Conservation (phyloP, 2,113 vertebrate species). For the Takifugu flavidus region DNA sequence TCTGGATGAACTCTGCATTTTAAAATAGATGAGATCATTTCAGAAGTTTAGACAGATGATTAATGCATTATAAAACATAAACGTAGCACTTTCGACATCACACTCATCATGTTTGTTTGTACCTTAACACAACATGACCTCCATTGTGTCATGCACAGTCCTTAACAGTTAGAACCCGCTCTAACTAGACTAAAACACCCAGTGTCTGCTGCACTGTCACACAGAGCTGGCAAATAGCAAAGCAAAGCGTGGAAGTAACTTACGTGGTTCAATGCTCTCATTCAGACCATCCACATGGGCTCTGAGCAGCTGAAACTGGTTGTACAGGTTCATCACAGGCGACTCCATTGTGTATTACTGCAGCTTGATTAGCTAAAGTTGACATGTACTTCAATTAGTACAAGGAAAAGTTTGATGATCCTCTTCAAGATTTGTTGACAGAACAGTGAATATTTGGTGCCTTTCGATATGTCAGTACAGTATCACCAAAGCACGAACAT, state of each 20-base stretch:
- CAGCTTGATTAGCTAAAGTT: not conserved
- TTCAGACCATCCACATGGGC: slow-evolving; percentile 81
- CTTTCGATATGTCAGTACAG: too few species aligned
- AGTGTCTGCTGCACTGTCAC: not conserved
- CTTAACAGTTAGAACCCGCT: not conserved
- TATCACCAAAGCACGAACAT: too few species aligned
- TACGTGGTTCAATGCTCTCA: slow-evolving; percentile 82
- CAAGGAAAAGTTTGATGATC: not conserved
- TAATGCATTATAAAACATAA: too few species aligned
- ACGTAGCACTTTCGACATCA: too few species aligned
- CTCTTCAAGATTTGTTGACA: not conserved
- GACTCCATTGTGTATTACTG: slow-evolving; percentile 77
- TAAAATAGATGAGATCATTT: not conserved
- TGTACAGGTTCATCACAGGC: slow-evolving; percentile 75
- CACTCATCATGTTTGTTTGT: too few species aligned
- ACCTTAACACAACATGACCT: too few species aligned
- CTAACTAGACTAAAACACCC: not conserved
- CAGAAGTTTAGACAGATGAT: not conserved
- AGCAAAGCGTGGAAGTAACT: slow-evolving; percentile 62
- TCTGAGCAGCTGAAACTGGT: slow-evolving; percentile 79
- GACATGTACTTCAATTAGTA: not conserved
- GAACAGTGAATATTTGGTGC: too few species aligned
- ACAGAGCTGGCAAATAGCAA: slow-evolving; percentile 15
- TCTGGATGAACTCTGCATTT: slow-evolving; percentile 84
- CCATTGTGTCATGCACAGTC: too few species aligned